Conservation (phyloP, 2,113 vertebrate genomes). For the Halcyon senegalensis region DNA sequence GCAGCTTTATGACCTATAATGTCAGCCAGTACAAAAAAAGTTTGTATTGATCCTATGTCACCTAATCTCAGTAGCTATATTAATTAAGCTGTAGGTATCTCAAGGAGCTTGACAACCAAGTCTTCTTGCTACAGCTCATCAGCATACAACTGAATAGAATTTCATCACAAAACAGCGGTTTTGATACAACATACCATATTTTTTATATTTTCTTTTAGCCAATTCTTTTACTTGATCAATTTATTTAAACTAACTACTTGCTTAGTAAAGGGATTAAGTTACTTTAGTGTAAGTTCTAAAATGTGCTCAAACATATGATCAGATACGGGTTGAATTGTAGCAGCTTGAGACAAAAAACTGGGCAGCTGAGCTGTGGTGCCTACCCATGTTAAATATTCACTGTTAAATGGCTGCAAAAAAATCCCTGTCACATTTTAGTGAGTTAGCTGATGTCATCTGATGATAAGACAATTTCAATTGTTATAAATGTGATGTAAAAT, state of each 20-base stretch:
- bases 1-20: neutral
- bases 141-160: neutral
- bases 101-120: neutral
- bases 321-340: neutral
- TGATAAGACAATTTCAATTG: neutral
- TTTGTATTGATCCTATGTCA: neutral
- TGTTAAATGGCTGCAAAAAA: neutral
- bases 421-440: neutral
- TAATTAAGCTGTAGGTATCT: neutral
- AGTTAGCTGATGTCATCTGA: neutral
- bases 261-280: neutral
- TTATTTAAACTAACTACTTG: neutral
- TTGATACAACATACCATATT: neutral
- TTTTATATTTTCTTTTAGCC: neutral
- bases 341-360: neutral
- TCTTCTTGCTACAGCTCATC: neutral
- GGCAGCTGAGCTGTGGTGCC: neutral
- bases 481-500: neutral
- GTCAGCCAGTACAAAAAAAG: neutral
- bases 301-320: neutral
- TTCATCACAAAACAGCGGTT: neutral
- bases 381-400: neutral
- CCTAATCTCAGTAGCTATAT: neutral
- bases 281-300: neutral
- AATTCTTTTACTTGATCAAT: neutral